These are phyloP conservation scores for Denticeps clupeoides DNA, from an alignment of 2,797 vertebrate genomes.

Conservation along the genomic window DNA sequence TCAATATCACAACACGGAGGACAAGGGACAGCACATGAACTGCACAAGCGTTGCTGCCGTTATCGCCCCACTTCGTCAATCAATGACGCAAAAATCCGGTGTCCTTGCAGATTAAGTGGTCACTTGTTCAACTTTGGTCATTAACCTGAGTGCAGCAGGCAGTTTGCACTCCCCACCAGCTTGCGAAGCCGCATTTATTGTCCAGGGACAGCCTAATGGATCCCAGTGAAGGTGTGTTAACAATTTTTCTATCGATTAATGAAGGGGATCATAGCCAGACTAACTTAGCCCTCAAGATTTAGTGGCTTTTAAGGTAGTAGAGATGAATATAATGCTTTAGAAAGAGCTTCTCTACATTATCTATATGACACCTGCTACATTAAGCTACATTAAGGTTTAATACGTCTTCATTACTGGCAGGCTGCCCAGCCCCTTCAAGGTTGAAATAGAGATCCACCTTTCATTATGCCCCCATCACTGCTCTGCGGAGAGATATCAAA, in stretches of 20 bases:
- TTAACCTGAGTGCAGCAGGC: slow-evolving; percentile 68
- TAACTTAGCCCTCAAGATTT: slow-evolving; percentile 88
- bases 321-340: slow-evolving; percentile 98
- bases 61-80: slow-evolving; percentile 25
- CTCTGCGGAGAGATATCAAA: slow-evolving; percentile 61
- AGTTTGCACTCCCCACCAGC: slow-evolving; percentile 45
- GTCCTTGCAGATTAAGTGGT: slow-evolving; percentile 70
- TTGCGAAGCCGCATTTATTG: slow-evolving; percentile 83
- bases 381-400: slow-evolving; percentile 99
- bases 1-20: too few relatives aligned
- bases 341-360: slow-evolving; percentile 99
- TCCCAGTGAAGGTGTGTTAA: slow-evolving; percentile 96
- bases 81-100: slow-evolving; percentile 41
- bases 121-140: slow-evolving; percentile 69
- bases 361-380: slow-evolving; percentile 99
- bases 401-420: slow-evolving; percentile 99
- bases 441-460: slow-evolving; percentile 87
- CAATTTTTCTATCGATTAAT: slow-evolving; percentile 98
- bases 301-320: slow-evolving; percentile 99
- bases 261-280: slow-evolving; percentile 77
- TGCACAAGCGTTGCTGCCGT: too few relatives aligned
- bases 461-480: slow-evolving; percentile 60
- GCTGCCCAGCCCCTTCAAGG: slow-evolving; percentile 91
- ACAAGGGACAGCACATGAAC: too few relatives aligned
- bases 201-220: slow-evolving; percentile 89